A percentile compares a stretch with the other conserved stretches of the same genome.
Conservation (phyloP, 1,140 invertebrate species). For the Drosophila tsacasi region DNA sequence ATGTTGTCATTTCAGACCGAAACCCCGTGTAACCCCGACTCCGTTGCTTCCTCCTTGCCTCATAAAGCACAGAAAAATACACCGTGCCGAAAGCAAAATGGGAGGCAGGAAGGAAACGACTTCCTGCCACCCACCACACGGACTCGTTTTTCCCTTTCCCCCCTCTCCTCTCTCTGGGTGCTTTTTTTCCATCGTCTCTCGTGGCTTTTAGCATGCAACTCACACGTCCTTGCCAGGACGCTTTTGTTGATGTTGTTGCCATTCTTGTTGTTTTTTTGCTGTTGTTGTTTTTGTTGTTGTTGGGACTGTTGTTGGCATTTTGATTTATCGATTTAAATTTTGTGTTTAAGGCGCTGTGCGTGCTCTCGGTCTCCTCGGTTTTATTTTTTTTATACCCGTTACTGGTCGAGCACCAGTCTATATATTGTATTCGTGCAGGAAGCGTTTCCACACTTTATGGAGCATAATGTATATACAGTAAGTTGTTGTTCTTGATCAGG, state of each 20-base stretch:
- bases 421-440: slow-evolving; percentile 20
- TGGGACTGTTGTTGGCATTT: slow-evolving; percentile 70
- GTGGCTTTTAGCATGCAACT: slow-evolving; percentile 79
- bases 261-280: background rate
- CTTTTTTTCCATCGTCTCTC: slow-evolving; percentile 45
- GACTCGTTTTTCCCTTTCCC: slow-evolving; percentile 7
- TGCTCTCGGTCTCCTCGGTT: slow-evolving; percentile 15
- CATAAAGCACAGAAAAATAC: slow-evolving; percentile 27
- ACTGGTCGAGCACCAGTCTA: slow-evolving; percentile 7
- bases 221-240: slow-evolving; percentile 76
- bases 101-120: slow-evolving; percentile 48
- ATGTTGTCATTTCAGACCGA: slow-evolving; percentile 75
- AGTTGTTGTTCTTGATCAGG: slow-evolving; percentile 3
- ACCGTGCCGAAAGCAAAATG: slow-evolving; percentile 16
- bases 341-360: slow-evolving; percentile 62
- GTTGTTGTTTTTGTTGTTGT: slow-evolving; percentile 29
- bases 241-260: slow-evolving; percentile 47
- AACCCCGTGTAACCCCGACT: slow-evolving; percentile 23
- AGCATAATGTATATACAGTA: slow-evolving; percentile 6
- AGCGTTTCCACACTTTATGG: slow-evolving; percentile 13
- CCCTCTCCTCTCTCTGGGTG: background rate
- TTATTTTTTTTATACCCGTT: slow-evolving; percentile 3
- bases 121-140: slow-evolving; percentile 53
- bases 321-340: slow-evolving; percentile 82
- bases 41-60: background rate